Percentiles rank a stretch among this genome's conserved stretches.
phyloP scores from a whole-genome alignment of 2,113 vertebrate genomes.

The Hoplias malabaricus region DNA sequence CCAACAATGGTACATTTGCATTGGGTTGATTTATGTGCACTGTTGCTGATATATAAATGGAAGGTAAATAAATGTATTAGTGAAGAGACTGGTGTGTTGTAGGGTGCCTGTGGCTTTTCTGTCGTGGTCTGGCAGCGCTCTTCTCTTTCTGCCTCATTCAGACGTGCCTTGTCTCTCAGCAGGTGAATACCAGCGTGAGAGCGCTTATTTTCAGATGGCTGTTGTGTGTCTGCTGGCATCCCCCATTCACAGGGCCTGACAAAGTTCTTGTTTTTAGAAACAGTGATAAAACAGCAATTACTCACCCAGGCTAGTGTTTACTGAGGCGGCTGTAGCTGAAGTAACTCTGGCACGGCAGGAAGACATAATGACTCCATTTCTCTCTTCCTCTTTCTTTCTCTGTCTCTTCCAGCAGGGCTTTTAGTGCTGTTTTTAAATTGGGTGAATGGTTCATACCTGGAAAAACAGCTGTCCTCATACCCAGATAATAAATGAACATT shows the following conservation, averaged over 20 bases:
- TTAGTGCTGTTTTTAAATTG: background rate
- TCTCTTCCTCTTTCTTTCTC: background rate
- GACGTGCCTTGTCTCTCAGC: conserved; percentile 16
- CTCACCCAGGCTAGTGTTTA: conserved; percentile 35
- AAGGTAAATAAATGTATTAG: background rate
- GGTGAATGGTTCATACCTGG: background rate
- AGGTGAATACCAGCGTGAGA: conserved; percentile 17
- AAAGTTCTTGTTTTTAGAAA: conserved; percentile 22
- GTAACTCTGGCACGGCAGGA: conserved; percentile 20
- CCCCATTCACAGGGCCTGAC: conserved; percentile 15
- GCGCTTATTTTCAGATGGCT: conserved; percentile 20
- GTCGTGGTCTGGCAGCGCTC: conserved; percentile 24
- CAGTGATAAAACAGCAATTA: conserved; percentile 39
- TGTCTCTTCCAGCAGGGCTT: background rate
- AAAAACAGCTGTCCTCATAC: too few species aligned
- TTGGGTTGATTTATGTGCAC: background rate
- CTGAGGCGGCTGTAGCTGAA: conserved; percentile 15
- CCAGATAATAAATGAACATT: too few species aligned
- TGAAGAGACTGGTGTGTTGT: conserved; percentile 28
- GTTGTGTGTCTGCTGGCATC: conserved; percentile 43
- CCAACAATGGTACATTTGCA: background rate
- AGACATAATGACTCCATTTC: background rate
- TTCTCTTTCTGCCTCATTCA: conserved; percentile 19
- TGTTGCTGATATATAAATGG: background rate
- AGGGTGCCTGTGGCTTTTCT: conserved; percentile 20